phyloP scores from a whole-genome alignment of 2,888 invertebrate species.

The Rugalucina vietnamica region DNA sequence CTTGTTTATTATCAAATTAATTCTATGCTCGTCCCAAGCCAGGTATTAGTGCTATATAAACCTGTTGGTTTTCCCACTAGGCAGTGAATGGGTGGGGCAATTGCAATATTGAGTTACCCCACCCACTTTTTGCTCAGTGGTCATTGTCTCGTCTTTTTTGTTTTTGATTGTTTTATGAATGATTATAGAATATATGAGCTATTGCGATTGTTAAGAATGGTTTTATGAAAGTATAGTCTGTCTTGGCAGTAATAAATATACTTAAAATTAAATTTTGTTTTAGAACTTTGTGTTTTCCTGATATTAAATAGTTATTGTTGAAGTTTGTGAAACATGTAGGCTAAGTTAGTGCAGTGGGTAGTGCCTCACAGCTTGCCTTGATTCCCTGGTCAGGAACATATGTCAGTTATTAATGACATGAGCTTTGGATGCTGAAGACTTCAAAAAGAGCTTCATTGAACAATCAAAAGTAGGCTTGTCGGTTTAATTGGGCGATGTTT shows the following conservation, averaged over 20 bases:
- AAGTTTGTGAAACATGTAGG: too few relatives aligned
- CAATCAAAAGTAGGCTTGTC: too few relatives aligned
- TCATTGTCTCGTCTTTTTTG: not conserved
- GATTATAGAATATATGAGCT: not conserved
- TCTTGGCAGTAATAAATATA: constrained; percentile 1
- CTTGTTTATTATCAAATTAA: not conserved
- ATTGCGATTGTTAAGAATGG: not conserved
- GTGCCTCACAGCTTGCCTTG: too few relatives aligned
- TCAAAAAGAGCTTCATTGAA: too few relatives aligned
- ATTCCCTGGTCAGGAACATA: too few relatives aligned
- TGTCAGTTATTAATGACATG: too few relatives aligned
- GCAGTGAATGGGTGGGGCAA: not conserved
- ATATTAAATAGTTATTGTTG: too few relatives aligned
- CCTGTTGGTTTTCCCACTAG: not conserved
- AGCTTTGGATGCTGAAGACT: too few relatives aligned
- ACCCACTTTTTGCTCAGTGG: not conserved
- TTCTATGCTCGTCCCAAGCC: constrained; percentile 47
- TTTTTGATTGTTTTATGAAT: not conserved
- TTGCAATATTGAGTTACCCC: not conserved
- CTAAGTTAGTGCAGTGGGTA: too few relatives aligned
- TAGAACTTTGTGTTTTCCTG: too few relatives aligned
- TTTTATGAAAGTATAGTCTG: not conserved
- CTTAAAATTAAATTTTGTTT: too few relatives aligned
- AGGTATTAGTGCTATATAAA: constrained; percentile 57
- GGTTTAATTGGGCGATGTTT: too few relatives aligned